These are phyloP conservation scores for Rutpela maculata DNA, from an alignment of 2,888 invertebrate genomes.

Conservation along the genomic window DNA sequence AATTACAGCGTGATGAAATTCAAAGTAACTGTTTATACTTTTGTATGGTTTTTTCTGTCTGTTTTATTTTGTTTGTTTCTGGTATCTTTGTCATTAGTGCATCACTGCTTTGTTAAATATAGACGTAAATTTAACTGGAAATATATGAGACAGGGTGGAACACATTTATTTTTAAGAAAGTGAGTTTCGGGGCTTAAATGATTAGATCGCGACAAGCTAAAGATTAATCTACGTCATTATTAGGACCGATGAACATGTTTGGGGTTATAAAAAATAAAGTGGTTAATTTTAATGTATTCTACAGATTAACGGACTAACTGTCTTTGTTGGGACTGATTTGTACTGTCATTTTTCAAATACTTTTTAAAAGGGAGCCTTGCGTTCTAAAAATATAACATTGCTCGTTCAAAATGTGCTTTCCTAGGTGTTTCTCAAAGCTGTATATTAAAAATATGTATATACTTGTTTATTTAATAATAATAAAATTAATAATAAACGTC, in stretches of 20 bases:
- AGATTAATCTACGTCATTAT: conserved; percentile 62
- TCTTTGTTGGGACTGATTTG: conserved; percentile 51
- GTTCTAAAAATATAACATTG: conserved; percentile 25
- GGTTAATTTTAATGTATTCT: conserved; percentile 59
- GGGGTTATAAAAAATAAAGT: conserved; percentile 57
- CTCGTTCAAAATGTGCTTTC: neutral
- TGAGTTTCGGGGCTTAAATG: conserved; percentile 50
- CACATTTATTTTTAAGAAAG: conserved; percentile 60
- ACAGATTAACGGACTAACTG: conserved; percentile 58
- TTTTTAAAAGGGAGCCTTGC: conserved; percentile 19
- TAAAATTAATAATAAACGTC: too few relatives aligned
- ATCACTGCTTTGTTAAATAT: conserved; percentile 49
- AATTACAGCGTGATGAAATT: neutral
- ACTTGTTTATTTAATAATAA: too few relatives aligned
- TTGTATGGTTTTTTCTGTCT: conserved; percentile 24
- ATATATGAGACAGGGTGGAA: conserved; percentile 58
- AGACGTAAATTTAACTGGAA: conserved; percentile 53
- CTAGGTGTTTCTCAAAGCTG: too few relatives aligned
- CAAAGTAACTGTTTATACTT: neutral
- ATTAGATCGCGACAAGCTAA: conserved; percentile 54
- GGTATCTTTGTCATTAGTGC: conserved; percentile 44
- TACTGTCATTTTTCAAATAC: conserved; percentile 24
- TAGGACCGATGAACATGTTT: conserved; percentile 59
- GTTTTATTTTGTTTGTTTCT: conserved; percentile 35
- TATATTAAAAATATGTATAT: too few relatives aligned